Conservation (phyloP, 1,140 invertebrate species). For the Zaprionus davidi region DNA sequence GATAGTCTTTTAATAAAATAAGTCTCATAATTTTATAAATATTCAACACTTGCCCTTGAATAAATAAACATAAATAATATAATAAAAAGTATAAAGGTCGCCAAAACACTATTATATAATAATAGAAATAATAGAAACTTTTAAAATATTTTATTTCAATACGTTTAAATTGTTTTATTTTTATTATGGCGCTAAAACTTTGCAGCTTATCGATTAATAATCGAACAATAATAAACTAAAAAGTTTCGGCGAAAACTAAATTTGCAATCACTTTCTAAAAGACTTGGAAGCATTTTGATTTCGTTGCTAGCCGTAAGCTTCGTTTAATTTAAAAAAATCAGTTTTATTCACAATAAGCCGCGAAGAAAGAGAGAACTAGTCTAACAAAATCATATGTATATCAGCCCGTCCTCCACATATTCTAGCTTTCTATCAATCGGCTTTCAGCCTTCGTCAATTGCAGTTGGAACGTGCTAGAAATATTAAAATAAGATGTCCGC, state of each 20-base stretch:
- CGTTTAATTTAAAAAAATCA: neutral
- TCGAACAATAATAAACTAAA: neutral
- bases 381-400: slow-evolving; percentile 1
- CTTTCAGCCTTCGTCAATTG: slow-evolving; percentile 13
- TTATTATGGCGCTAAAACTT: slow-evolving; percentile 10
- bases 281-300: neutral
- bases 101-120: too few relatives aligned
- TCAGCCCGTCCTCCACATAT: slow-evolving; percentile 8
- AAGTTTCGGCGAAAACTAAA: neutral
- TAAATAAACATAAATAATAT: neutral
- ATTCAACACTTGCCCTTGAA: neutral
- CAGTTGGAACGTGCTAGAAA: slow-evolving; percentile 8
- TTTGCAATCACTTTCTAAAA: neutral
- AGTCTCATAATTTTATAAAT: neutral
- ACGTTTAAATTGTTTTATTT: neutral
- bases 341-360: slow-evolving; percentile 13
- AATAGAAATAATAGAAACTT: neutral
- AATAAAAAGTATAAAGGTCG: neutral
- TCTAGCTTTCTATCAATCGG: slow-evolving; percentile 17
- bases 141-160: neutral
- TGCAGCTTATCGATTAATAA: slow-evolving; percentile 5
- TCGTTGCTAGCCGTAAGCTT: neutral
- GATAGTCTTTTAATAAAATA: neutral
- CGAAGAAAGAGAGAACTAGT: slow-evolving; percentile 26
- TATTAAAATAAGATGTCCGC: slow-evolving; percentile 67